A percentile compares a stretch with the other conserved stretches of the same genome.
Evolutionary conservation across 1,140 invertebrate genomes (phyloP).

Genomic region (Papilio dardanus): DNA sequence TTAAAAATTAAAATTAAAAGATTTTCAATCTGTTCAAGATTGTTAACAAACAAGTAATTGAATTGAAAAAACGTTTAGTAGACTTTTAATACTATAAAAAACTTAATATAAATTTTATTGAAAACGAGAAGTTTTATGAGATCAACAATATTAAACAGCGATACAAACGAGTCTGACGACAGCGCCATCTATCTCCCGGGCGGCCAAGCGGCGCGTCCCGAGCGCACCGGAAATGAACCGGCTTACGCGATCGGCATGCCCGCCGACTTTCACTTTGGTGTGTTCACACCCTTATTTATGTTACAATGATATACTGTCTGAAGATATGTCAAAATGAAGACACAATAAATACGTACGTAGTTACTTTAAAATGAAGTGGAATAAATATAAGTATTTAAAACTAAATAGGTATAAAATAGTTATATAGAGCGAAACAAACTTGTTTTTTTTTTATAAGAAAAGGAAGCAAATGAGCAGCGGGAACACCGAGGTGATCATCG

Average conservation of each 20-base stretch:
- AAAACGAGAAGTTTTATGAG: not conserved
- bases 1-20: not conserved
- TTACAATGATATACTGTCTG: not conserved
- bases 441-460: too few species aligned
- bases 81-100: not conserved
- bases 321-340: not conserved
- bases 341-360: not conserved
- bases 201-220: slow-evolving; percentile 46
- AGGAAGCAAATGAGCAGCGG: too few species aligned
- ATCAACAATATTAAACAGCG: slow-evolving; percentile 33
- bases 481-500: too few species aligned
- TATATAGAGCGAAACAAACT: too few species aligned
- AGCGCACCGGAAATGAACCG: slow-evolving; percentile 56
- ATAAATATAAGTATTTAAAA: not conserved
- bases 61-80: not conserved
- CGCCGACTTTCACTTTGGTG: slow-evolving; percentile 36
- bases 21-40: not conserved
- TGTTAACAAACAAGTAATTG: not conserved
- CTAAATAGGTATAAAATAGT: too few species aligned
- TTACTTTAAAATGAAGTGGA: too few species aligned
- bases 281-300: slow-evolving; percentile 42
- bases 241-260: slow-evolving; percentile 51
- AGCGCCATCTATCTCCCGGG: slow-evolving; percentile 50
- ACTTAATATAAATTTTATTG: not conserved
- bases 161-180: slow-evolving; percentile 43